Percentiles rank a stretch among this genome's conserved stretches.
phyloP scores from a whole-genome alignment of 1,140 invertebrate genomes.

The Pectinophora gossypiella region DNA sequence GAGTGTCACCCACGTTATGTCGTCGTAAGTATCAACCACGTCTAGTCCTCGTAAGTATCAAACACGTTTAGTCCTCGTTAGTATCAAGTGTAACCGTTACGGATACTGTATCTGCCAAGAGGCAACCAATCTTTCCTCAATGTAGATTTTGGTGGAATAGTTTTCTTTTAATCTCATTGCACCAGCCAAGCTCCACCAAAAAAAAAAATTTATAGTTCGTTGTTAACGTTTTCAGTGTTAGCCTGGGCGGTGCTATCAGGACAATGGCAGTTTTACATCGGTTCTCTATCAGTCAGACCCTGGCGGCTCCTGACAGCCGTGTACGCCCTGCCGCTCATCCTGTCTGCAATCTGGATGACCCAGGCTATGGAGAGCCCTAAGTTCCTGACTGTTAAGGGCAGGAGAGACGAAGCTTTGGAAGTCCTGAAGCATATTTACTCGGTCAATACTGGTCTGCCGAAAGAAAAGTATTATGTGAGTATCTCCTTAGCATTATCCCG shows the following conservation, averaged over 20 bases:
- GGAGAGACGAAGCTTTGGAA: slow-evolving; percentile 75
- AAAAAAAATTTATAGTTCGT: no score
- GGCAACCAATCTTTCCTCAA: no score
- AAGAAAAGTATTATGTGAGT: slow-evolving; percentile 79
- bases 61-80: no score
- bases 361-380: slow-evolving; percentile 80
- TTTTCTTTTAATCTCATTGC: no score
- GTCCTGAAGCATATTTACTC: slow-evolving; percentile 77
- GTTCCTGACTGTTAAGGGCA: slow-evolving; percentile 79
- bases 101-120: no score
- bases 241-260: slow-evolving; percentile 47
- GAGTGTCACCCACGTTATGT: neutral
- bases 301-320: slow-evolving; percentile 80
- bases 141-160: no score
- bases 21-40: no score
- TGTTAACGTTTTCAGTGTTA: slow-evolving; percentile 48
- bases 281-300: slow-evolving; percentile 65
- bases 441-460: slow-evolving; percentile 76
- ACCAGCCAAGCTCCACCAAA: no score
- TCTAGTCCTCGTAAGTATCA: no score
- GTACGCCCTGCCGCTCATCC: slow-evolving; percentile 76
- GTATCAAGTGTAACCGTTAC: no score
- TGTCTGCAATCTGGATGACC: slow-evolving; percentile 71
- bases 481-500: no score
- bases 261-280: slow-evolving; percentile 25